Percentiles rank a stretch among this genome's conserved stretches.
Evolutionary conservation across 2,113 vertebrate species (phyloP).

Genomic region (Vireo altiloquus): DNA sequence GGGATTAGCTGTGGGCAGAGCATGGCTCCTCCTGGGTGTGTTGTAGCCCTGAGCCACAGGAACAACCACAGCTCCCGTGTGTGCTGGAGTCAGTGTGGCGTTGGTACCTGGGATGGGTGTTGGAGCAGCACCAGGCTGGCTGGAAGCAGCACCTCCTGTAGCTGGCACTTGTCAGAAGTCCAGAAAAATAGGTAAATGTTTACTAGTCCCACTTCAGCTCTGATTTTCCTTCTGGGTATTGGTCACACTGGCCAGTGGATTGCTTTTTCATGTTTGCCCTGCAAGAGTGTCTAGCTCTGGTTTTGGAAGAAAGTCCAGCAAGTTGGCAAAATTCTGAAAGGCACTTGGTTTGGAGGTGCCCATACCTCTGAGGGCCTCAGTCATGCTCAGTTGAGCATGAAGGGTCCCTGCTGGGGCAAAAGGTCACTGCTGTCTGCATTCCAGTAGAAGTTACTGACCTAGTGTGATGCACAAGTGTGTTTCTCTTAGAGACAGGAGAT

Average conservation of each 20-base stretch:
- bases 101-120: rapidly evolving
- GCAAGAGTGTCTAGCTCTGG: not conserved
- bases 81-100: rapidly evolving
- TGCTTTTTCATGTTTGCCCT: not conserved
- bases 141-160: not conserved
- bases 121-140: not conserved
- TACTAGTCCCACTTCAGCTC: not conserved
- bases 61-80: rapidly evolving
- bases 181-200: not conserved
- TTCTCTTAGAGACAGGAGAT: not conserved
- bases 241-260: not conserved
- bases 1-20: not conserved
- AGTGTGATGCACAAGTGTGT: not conserved
- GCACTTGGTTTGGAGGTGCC: not conserved
- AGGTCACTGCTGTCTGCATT: not conserved
- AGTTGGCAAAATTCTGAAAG: not conserved
- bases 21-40: not conserved
- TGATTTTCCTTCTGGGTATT: not conserved
- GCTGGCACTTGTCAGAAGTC: not conserved
- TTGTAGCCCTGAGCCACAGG: not conserved
- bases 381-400: not conserved
- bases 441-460: not conserved
- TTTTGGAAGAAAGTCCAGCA: not conserved
- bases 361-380: not conserved
- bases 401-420: not conserved